Conservation (phyloP, 2,888 invertebrate species). For the Diploptera punctata region DNA sequence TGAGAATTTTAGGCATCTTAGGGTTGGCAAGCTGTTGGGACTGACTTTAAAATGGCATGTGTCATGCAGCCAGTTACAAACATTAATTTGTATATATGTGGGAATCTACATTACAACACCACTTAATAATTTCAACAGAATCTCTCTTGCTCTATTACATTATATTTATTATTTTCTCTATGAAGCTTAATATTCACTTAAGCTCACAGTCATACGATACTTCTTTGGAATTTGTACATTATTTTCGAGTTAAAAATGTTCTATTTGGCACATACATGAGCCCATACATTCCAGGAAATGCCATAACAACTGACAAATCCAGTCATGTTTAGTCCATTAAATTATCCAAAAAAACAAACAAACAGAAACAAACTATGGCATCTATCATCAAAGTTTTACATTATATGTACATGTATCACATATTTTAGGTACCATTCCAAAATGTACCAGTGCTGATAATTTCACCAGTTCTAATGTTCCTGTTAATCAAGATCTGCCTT, state of each 20-base stretch:
- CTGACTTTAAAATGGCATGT: conserved; percentile 13
- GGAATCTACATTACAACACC: conserved; percentile 28
- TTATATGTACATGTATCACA: conserved; percentile 30
- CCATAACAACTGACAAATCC: conserved; percentile 1
- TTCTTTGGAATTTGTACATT: conserved; percentile 43
- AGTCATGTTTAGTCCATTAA: conserved; percentile 5
- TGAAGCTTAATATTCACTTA: conserved; percentile 37
- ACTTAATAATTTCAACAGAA: conserved; percentile 29
- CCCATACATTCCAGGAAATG: conserved; percentile 24
- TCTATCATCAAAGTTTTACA: conserved; percentile 30
- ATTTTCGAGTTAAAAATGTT: conserved; percentile 31
- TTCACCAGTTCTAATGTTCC: not conserved
- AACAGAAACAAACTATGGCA: conserved; percentile 27
- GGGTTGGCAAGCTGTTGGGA: conserved; percentile 10
- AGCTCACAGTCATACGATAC: conserved; percentile 37
- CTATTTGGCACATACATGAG: conserved; percentile 27
- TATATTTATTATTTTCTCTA: conserved; percentile 20
- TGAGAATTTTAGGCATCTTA: conserved; percentile 7
- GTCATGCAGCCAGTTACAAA: conserved; percentile 4
- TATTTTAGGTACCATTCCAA: conserved; percentile 21
- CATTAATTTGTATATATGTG: no score
- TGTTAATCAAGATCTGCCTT: conserved; percentile 9
- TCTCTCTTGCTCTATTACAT: conserved; percentile 6
- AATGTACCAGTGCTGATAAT: conserved; percentile 1
- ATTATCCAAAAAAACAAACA: conserved; percentile 11